These are phyloP conservation scores for Pinna nobilis DNA, from an alignment of 1,140 invertebrate genomes.

Conservation along the genomic window DNA sequence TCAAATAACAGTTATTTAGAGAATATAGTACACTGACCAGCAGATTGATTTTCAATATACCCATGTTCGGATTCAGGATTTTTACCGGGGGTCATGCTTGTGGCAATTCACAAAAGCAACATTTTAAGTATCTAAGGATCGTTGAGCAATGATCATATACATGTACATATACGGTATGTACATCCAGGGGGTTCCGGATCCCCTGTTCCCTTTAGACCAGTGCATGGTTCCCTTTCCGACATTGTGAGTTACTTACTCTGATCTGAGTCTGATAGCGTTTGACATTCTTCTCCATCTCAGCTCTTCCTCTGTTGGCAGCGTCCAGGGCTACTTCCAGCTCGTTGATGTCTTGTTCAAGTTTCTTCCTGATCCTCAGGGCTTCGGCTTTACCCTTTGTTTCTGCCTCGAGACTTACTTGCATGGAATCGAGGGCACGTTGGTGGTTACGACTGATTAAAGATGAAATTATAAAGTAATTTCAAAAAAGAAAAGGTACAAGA, in stretches of 20 bases:
- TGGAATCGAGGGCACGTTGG: slow-evolving; percentile 97
- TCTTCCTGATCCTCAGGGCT: slow-evolving; percentile 99
- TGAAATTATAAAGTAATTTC: neutral
- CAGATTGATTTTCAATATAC: no score
- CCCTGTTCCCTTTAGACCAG: no score
- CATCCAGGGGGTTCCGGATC: no score
- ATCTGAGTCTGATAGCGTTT: slow-evolving; percentile 97
- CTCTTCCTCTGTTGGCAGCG: slow-evolving; percentile 83
- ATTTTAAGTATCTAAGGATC: neutral
- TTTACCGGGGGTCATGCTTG: no score
- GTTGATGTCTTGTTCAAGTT: slow-evolving; percentile 98
- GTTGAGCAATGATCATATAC: neutral
- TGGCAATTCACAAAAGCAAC: no score
- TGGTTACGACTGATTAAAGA: slow-evolving; percentile 90
- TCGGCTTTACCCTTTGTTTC: slow-evolving; percentile 99
- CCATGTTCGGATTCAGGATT: no score
- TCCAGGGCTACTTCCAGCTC: slow-evolving; percentile 98
- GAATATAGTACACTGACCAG: neutral
- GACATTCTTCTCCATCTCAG: slow-evolving; percentile 98
- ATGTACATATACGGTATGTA: no score
- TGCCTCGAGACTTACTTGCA: slow-evolving; percentile 98
- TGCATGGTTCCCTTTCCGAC: neutral
- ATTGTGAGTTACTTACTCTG: slow-evolving; percentile 76
- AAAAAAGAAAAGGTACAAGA: neutral
- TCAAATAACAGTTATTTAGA: neutral